Evolutionary conservation across 2,113 vertebrate species (phyloP), one percentile per base, ranked within the genome.

Genomic region (Melospiza melodia): DNA sequence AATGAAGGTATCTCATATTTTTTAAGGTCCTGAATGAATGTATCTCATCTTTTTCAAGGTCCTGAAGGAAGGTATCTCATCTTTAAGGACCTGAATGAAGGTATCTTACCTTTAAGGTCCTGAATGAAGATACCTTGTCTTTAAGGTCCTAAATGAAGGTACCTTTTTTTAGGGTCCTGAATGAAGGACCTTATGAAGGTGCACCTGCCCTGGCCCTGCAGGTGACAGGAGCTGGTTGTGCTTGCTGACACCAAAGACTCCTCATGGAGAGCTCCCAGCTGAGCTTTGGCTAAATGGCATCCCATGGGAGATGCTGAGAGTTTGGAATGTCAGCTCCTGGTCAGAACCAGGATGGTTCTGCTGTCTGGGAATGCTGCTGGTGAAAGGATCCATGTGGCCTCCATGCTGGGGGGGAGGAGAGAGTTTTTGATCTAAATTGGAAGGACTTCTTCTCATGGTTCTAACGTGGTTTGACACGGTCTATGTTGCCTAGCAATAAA

Each of bases 401-500:
- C 75, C 67, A 49, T 15, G 6, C 15, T 28, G 44, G 59, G 46
- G 43, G 35, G 67, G 82, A 94, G 67, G 73, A 48, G 79, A 81
- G 84, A 63, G 78, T 78, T 92, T 89, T 79, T 74, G 35, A 43
- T 95, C 83, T 71, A 44, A 71, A 88, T 68, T 96, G 90, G 93
- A 94, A 88, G 82, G 89, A 84, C 86, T 74, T 37, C 89, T 92
- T 63, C 94, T 91, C 83, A 72, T 95, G 94, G 87, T 93, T 93
- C 75, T 94, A 94, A 94, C 24, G 0, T 91, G 84, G 94, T 94
- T 97, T 94, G 94, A 93, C 85, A 95, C 16, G 76, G 93, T 94
- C 96, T 68, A 20, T 96, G 96, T 96, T 97, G 94, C 94, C 92
- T 96, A 94, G 94, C 95, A 96, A 92, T 96, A 96, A 97, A 91